Conservation (phyloP, 2,888 invertebrate species). For the Rotaria socialis region DNA sequence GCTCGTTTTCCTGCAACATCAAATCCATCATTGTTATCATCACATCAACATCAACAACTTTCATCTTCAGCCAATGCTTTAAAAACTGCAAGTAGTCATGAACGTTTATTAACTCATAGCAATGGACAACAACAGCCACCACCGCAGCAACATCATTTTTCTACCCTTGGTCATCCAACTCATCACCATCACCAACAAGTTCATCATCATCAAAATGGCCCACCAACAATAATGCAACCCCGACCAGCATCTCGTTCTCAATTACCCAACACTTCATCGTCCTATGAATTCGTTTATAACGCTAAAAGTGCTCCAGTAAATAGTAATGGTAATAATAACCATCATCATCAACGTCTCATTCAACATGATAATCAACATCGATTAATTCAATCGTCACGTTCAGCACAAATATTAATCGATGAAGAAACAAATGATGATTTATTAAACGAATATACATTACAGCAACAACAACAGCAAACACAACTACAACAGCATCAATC, state of each 20-base stretch:
- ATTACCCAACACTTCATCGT: not conserved
- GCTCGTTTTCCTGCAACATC: constrained; percentile 19
- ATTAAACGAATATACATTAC: not conserved
- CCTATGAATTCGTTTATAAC: constrained; percentile 31
- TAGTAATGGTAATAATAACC: not conserved
- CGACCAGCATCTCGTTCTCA: not conserved
- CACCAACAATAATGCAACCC: not conserved
- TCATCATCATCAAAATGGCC: not conserved
- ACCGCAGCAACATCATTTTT: not conserved
- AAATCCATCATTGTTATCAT: constrained; percentile 17
- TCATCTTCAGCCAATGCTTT: not conserved
- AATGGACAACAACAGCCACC: not conserved
- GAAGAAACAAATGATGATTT: constrained; percentile 9
- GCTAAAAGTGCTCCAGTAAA: not conserved
- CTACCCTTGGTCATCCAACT: not conserved
- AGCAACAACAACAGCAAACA: too few species aligned
- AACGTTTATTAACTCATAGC: not conserved
- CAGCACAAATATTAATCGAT: not conserved
- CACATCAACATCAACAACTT: not conserved
- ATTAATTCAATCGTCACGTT: constrained; percentile 24
- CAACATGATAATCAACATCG: constrained; percentile 2
- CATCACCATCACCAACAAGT: constrained; percentile 28
- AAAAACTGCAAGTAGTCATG: not conserved
- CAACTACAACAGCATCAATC: constrained; percentile 13
- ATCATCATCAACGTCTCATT: not conserved